These are phyloP conservation scores for Neoseiulus cucumeris DNA, from an alignment of 1,140 invertebrate species.

Conservation along the genomic window DNA sequence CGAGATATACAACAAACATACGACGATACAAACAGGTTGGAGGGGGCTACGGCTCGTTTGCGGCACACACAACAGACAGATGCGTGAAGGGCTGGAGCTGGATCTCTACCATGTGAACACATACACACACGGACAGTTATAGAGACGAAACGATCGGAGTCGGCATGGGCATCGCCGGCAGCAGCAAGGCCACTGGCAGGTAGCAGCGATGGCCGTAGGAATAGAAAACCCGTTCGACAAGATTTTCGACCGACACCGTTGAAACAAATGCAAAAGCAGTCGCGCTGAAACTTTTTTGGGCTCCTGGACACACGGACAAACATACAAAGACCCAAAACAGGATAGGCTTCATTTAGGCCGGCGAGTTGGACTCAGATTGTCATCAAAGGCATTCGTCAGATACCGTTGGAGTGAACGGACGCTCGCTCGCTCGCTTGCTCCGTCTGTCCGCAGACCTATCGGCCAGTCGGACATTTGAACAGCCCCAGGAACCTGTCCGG, in stretches of 20 bases:
- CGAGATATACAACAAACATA: slow-evolving; percentile 4
- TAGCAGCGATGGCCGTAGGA: background rate
- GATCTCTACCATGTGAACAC: no score
- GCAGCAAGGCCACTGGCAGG: background rate
- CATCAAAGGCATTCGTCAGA: no score
- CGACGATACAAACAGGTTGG: slow-evolving; percentile 5
- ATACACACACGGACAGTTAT: no score
- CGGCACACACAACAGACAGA: no score
- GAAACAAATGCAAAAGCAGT: background rate
- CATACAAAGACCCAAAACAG: background rate
- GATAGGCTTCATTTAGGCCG: slow-evolving; percentile 9
- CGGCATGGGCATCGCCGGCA: background rate
- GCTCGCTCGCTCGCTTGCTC: no score
- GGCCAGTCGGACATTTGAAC: no score
- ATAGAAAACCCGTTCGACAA: background rate
- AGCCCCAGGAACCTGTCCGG: no score
- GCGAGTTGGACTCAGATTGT: background rate
- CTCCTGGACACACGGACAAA: background rate
- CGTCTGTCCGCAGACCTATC: no score
- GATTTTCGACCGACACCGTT: background rate
- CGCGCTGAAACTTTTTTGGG: background rate
- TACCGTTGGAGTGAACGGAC: no score
- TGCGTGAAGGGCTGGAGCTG: no score
- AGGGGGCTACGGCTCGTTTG: slow-evolving; percentile 5
- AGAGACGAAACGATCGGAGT: no score